phyloP scores from a whole-genome alignment of 2,888 invertebrate genomes.

The Cyrtodaria siliqua region DNA sequence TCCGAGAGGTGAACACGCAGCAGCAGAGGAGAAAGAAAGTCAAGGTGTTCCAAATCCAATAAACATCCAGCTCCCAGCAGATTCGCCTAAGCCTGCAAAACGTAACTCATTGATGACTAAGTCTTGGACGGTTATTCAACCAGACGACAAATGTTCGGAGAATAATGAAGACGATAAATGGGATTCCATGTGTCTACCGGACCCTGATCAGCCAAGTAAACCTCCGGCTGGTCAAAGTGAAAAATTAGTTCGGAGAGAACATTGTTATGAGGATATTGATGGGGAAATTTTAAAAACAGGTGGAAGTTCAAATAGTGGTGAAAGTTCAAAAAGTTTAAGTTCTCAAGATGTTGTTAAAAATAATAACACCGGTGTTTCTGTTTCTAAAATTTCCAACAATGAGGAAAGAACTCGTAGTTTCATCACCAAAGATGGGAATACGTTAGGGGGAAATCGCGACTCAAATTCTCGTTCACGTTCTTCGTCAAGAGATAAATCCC shows the following conservation, averaged over 20 bases:
- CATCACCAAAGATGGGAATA: constrained; percentile 7
- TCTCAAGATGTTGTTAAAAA: too few relatives aligned
- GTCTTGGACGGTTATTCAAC: constrained; percentile 48
- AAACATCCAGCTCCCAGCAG: not conserved
- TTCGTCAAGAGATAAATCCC: constrained; percentile 58
- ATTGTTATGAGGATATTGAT: constrained; percentile 59
- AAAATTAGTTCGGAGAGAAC: constrained; percentile 24
- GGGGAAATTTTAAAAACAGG: constrained; percentile 26
- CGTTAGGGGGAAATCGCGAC: constrained; percentile 11
- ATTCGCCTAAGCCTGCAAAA: constrained; percentile 74
- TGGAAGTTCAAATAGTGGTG: constrained; percentile 1
- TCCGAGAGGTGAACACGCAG: constrained; percentile 72
- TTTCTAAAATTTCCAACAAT: not conserved
- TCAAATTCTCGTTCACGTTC: constrained; percentile 51
- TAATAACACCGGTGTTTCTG: not conserved
- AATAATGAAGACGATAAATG: constrained; percentile 57
- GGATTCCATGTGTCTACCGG: constrained; percentile 60
- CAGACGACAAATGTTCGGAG: constrained; percentile 21
- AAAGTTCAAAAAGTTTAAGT: constrained; percentile 1
- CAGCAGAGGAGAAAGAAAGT: not conserved
- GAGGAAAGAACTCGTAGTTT: constrained; percentile 15
- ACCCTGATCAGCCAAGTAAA: constrained; percentile 35
- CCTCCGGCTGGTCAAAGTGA: constrained; percentile 24
- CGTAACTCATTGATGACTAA: constrained; percentile 67
- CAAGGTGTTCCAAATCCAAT: not conserved